Percentiles rank a stretch among this genome's conserved stretches.
Evolutionary conservation across 2,113 vertebrate genomes (phyloP).

Genomic region (Sialia sialis): DNA sequence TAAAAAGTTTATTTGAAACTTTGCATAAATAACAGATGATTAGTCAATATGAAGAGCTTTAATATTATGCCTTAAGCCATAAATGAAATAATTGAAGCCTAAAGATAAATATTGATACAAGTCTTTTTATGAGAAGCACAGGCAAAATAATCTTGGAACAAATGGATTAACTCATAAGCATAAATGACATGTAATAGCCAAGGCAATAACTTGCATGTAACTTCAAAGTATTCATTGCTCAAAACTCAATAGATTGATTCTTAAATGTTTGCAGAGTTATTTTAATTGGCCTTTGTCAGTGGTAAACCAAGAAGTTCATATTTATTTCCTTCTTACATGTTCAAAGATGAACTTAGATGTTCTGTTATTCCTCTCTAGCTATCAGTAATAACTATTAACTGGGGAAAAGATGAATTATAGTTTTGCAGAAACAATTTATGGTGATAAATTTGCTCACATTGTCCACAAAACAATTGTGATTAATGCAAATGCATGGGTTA

Average conservation of each 20-base stretch:
- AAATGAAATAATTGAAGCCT: background rate
- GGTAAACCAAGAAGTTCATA: background rate
- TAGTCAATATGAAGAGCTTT: background rate
- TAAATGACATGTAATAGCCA: background rate
- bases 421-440: background rate
- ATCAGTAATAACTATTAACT: background rate
- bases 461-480: background rate
- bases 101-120: background rate
- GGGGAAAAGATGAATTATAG: background rate
- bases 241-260: background rate
- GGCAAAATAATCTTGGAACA: background rate
- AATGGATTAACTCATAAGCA: background rate
- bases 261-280: background rate
- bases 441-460: background rate
- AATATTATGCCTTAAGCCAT: background rate
- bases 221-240: background rate
- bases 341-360: background rate
- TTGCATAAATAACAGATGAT: background rate
- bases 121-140: background rate
- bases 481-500: background rate
- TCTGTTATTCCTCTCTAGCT: background rate
- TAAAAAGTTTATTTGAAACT: background rate
- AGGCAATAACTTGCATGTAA: background rate
- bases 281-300: background rate
- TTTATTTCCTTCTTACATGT: background rate